Evolutionary conservation across 1,140 invertebrate genomes (phyloP).

Genomic region (Cepaea nemoralis): DNA sequence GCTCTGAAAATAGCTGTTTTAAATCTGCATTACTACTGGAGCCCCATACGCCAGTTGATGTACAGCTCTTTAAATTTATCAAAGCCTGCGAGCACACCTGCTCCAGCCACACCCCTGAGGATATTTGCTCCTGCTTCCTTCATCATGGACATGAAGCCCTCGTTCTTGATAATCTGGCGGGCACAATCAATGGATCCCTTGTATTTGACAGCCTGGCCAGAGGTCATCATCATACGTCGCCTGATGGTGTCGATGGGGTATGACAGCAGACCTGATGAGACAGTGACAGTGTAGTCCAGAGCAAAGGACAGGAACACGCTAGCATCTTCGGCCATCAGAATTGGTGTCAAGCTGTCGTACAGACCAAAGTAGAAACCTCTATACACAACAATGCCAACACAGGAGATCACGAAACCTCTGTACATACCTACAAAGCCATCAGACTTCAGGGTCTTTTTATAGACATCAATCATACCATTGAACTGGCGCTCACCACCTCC

Average conservation of each 20-base stretch:
- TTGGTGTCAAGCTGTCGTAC: slow-evolving; percentile 91
- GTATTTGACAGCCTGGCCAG: slow-evolving; percentile 76
- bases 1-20: no score
- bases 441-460: slow-evolving; percentile 88
- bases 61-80: slow-evolving; percentile 74
- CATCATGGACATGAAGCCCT: slow-evolving; percentile 76
- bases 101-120: slow-evolving; percentile 70
- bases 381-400: slow-evolving; percentile 73
- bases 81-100: slow-evolving; percentile 75
- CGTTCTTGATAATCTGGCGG: slow-evolving; percentile 74
- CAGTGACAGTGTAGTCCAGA: slow-evolving; percentile 86
- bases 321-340: slow-evolving; percentile 84
- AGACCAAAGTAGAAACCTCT: slow-evolving; percentile 94
- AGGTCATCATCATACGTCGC: slow-evolving; percentile 88
- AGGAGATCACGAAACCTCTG: slow-evolving; percentile 92
- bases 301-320: slow-evolving; percentile 87
- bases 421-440: slow-evolving; percentile 90
- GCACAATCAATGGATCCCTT: slow-evolving; percentile 75
- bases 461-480: slow-evolving; percentile 87
- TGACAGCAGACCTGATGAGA: slow-evolving; percentile 87
- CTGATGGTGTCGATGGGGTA: slow-evolving; percentile 96
- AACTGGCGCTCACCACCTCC: no score
- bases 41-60: slow-evolving; percentile 53
- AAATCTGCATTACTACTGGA: no score
- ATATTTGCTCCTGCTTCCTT: slow-evolving; percentile 77